Evolutionary conservation across 2,113 vertebrate species (phyloP), one percentile per base, ranked within the genome.

Genomic region (Phocoena phocoena): DNA sequence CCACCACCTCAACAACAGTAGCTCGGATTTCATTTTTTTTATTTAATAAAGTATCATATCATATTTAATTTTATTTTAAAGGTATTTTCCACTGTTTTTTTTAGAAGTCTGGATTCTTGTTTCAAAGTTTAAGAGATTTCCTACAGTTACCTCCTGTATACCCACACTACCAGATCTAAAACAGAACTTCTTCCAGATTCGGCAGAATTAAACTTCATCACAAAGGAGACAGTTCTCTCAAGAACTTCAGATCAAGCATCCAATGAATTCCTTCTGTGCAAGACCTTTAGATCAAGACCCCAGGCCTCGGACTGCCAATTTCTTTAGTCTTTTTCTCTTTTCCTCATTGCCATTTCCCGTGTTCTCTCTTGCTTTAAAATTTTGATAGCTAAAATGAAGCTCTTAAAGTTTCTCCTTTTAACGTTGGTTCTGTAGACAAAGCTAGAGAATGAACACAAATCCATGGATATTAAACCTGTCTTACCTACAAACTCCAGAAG

Each of bases 391-490:
- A 62, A 84, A 63, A 55, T 38, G 18, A 89, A 13, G 44, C 50
- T 88, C 28, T 26, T 55, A 44, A 68, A 31, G 25, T 74, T 74
- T 63, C 36, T 80, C 53, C 15, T 71, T 44, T 8, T 53, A 38
- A 65, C 26, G 26, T 33, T 38, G 44, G 25, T 60, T 58, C 33
- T 88, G 17, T 6, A 55, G 63, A n/a, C 18, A 80, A 80, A 80
- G 53, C 21, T 62, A n/a, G 23, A 47, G 70, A 83, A 90, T 65
- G 26, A 36, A 67, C 44, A 41, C 21, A 65, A 65, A 55, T 23
- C 5, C 62, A 1, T 6, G 18, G 5, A 12, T 65, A 20, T n/a
- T 6, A 93, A 55, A n/a, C 0, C 13, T 28, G 2, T 10, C 23
- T 36, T 33, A 87, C 18, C 15, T 63, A 17, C 33, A 44, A 65